Evolutionary conservation across 2,888 invertebrate genomes (phyloP), one percentile per base, ranked within the genome.

Genomic region (Penaeus monodon): DNA sequence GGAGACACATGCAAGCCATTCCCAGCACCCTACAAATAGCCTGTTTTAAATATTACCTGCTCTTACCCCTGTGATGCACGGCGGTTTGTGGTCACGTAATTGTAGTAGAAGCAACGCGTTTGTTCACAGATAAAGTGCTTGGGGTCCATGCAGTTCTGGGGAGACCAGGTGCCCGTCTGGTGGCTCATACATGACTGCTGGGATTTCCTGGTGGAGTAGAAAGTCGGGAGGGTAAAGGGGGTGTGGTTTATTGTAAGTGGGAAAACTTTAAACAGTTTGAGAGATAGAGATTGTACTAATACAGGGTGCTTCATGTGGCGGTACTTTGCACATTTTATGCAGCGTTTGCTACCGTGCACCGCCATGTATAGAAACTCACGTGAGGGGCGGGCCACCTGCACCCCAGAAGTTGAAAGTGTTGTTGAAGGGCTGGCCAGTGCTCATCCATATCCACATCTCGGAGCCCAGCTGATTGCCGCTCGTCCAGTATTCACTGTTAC

Each of bases 111-210:
- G 94, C 96, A 97, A 92, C 96, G 95, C 90, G 96, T 96, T 94
- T 96, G 96, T 93, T 97, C 96, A 93, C 96, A 97, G 92, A 97
- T 96, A 93, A 96, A 96, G 93, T 96, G 96, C 94, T 96, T 96
- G 91, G 96, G 94, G 92, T 95, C 94, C 90, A 95, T 95, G 92
- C 96, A 97, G 93, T 96, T 96, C 92, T 96, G 95, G 27, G 96
- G 95, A 93, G 95, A 95, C 96, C 96, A 96, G 92, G 95, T 95
- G 92, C 68, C 73, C 17, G 70, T 27, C 29, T 81, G 65, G 33
- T 66, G 63, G 68, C 78, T 80, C 89, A 89, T 89, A 77, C 89
- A 89, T 12, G 81, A 78, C 74, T 68, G 78, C 20, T 86, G 76
- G 27, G 86, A 77, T 63, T 88, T 88, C 14, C 84, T 88, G 66